Base-by-base conservation (phyloP, 2,888 invertebrate species). In the Xestobium rufovillosum region DNA sequence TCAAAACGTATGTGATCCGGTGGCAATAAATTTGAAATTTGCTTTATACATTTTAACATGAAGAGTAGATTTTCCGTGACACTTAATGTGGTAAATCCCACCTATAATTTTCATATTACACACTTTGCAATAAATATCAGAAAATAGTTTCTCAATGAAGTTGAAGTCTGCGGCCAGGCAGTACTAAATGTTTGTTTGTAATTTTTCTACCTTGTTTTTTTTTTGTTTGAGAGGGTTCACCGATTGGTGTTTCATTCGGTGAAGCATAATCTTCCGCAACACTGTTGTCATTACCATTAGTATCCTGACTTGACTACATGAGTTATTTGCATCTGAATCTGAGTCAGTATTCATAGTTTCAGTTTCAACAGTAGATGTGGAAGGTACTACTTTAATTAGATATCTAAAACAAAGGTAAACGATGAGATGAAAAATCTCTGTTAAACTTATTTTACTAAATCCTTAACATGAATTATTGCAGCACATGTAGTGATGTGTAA, bases 81-180 rank as follows among this genome's bases (percentile, higher is more conserved):
- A n/a, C 23, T 23, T 23, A 23, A 23, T n/a, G n/a, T 23, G n/a
- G 23, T 23, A 23, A 23, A 23, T 23, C 6, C 23, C 23, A 23
- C 23, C 23, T 23, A n/a, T n/a, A 23, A 23, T 6, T n/a, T n/a
- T 23, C n/a, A 23, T 23, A 23, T n/a, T 23, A n/a, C 23, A 23
- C 6, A 23, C 23, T 23, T 23, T 23, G n/a, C 23, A 23, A 23
- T 23, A 23, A 8, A 23, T 23, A n/a, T n/a, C 23, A 23, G 23
- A 23, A 23, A 8, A n/a, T 8, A 6, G 23, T 23, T 23, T n/a
- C 23, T 23, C 23, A n/a, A 23, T 23, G 23, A 6, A 23, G 6
- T 23, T 23, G n/a, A 8, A 23, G 6, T 23, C 23, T 23, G 6
- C n/a, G 23, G n/a, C 23, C 23, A 23, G 6, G 23, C 23, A 23